phyloP scores from a whole-genome alignment of 37 sponge, comb jelly and placozoan genomes.

The Aplysina aerophoba region DNA sequence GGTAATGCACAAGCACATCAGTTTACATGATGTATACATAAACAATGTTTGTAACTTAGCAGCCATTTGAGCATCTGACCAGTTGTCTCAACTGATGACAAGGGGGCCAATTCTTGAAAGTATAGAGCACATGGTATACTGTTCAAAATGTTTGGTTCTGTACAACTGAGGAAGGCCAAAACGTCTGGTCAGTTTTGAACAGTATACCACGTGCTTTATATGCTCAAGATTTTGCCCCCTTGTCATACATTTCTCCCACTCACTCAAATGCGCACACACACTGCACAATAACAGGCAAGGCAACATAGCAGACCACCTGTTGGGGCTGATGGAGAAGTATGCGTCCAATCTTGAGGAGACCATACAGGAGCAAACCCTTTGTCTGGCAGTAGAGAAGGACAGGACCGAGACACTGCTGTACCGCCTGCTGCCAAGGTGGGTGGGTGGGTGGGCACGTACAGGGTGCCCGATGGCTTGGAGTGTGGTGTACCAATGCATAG shows the following conservation, averaged over 20 bases:
- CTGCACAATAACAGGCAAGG: not conserved
- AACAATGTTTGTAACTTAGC: too few relatives aligned
- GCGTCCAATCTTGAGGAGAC: conserved; percentile 34
- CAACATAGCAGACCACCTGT: conserved; percentile 32
- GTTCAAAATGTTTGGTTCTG: too few relatives aligned
- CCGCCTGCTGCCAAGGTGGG: conserved; percentile 39
- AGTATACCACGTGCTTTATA: not conserved
- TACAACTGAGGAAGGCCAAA: too few relatives aligned
- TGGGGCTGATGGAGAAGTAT: conserved; percentile 47
- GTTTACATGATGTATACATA: too few relatives aligned
- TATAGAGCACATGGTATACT: not conserved
- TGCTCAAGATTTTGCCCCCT: not conserved
- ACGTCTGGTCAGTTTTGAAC: too few relatives aligned
- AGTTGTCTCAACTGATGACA: too few relatives aligned
- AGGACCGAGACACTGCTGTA: conserved; percentile 33
- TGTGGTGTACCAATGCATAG: too few relatives aligned
- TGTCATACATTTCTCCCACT: too few relatives aligned
- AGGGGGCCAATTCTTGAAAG: not conserved
- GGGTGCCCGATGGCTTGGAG: too few relatives aligned
- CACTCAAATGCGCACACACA: too few relatives aligned
- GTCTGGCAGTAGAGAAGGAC: conserved; percentile 29
- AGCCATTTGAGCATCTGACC: too few relatives aligned
- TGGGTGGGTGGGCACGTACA: not conserved
- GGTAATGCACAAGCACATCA: too few relatives aligned
- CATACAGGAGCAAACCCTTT: conserved; percentile 29